Conservation (phyloP, 1,140 invertebrate species). For the Helicoverpa zea region DNA sequence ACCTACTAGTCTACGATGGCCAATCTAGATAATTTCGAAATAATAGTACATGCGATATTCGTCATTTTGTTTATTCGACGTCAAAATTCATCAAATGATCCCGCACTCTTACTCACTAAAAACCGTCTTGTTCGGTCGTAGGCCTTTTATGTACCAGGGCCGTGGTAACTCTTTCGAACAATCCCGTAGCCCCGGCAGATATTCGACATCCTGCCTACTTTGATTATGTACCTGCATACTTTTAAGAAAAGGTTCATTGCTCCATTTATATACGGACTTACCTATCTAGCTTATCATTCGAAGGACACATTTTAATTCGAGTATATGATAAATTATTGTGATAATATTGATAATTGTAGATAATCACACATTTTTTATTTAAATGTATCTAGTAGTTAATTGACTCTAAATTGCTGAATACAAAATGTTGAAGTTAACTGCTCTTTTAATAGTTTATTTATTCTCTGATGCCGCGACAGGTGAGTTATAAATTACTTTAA, state of each 20-base stretch:
- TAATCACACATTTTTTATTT: constrained; percentile 15
- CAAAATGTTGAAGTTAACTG: constrained; percentile 20
- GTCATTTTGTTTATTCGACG: no score
- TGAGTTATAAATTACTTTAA: background rate
- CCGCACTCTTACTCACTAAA: no score
- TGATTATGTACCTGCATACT: no score
- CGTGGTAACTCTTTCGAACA: no score
- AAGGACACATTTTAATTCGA: background rate
- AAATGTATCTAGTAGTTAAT: background rate
- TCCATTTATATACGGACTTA: background rate
- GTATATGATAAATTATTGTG: background rate
- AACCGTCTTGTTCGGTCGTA: no score
- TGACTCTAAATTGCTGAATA: background rate
- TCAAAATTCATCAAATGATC: no score
- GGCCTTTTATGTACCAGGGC: no score
- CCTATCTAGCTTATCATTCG: background rate
- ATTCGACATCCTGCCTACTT: no score
- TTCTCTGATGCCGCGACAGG: constrained; percentile 6
- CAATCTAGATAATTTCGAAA: no score
- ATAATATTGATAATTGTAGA: background rate
- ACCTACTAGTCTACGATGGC: no score
- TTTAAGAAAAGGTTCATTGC: background rate
- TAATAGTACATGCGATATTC: no score
- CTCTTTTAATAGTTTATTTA: background rate
- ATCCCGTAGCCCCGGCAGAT: no score